Base-by-base conservation (phyloP, 2,797 vertebrate species). In the Peromyscus eremicus region DNA sequence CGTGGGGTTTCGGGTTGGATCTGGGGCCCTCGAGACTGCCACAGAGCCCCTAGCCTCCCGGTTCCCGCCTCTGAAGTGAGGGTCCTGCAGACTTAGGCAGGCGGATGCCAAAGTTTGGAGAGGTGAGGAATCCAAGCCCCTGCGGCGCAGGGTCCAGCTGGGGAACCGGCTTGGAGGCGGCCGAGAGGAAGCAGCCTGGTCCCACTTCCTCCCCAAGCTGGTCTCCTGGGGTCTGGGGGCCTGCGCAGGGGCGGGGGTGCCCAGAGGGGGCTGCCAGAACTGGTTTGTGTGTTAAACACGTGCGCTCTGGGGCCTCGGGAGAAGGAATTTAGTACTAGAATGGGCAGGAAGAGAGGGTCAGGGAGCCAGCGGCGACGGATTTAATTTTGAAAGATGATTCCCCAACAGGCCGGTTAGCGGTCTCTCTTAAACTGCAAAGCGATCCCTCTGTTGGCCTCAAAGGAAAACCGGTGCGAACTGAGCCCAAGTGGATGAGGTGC, bases 301-400 rank as follows among this genome's bases (percentile, higher is more conserved):
- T 71, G 57, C 62, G 96, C 75, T 86, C 14, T 23, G 92, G 97
- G 79, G 32, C 82, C 0, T 29, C n/a, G 14, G 8, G 95, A 57
- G 94, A 84, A 34, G 90, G 97, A 91, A 37, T 49, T n/a, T n/a
- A 8, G 95, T 70, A 89, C 97, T 96, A 91, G 92, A 73, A 80
- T 0, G 32, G 29, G 80, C 17, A 89, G 91, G 96, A 90, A 95
- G 64, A 82, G 96, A 27, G 64, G 37, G 76, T 93, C 96, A 49
- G 81, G 3, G 73, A 87, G 93, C 64, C 92, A 95, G 92, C 77
- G 60, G 16, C 77, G 96, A 83, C 37, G 95, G 52, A 96, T 96
- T 95, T 64, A 80, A 68, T 90, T 93, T 89, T 96, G 97, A 97
- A 97, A 97, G 19, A 57, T 37, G 94, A n/a, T 95, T 91, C 94